These are phyloP conservation scores for Hymenopus coronatus DNA, from an alignment of 2,888 invertebrate species.

Conservation along the genomic window DNA sequence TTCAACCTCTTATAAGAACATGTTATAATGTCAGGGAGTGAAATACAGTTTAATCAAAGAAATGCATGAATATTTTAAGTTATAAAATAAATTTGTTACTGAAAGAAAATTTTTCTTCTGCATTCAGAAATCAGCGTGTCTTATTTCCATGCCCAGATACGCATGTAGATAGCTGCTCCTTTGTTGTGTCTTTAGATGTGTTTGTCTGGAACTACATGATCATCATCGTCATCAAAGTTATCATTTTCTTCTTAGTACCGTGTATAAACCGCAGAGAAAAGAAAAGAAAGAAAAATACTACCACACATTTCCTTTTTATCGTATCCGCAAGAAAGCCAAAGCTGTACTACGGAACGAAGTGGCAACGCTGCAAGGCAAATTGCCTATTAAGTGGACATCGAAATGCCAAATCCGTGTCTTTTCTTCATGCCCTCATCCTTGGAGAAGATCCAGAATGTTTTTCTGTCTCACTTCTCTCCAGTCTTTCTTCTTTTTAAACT, in stretches of 20 bases:
- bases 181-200: background rate
- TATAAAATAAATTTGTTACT: too few species aligned
- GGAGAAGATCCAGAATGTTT: conserved; percentile 1
- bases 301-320: background rate
- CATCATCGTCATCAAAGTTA: background rate
- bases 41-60: too few species aligned
- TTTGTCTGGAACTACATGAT: background rate
- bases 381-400: conserved; percentile 14
- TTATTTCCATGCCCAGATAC: too few species aligned
- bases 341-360: background rate
- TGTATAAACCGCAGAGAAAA: background rate
- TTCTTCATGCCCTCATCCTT: background rate
- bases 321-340: background rate
- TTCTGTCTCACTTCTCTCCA: background rate
- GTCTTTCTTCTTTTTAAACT: background rate
- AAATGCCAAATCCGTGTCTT: conserved; percentile 7
- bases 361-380: background rate
- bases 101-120: too few species aligned
- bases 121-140: too few species aligned
- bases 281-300: background rate
- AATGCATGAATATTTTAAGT: too few species aligned
- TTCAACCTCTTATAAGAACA: too few species aligned
- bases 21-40: too few species aligned
- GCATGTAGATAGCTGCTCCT: too few species aligned
- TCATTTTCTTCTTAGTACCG: background rate